Percentiles rank a stretch among this genome's conserved stretches.
These are phyloP conservation scores for Theonella swinhoei DNA, from an alignment of 37 sponge, comb jelly and placozoan species.

Conservation along the genomic window DNA sequence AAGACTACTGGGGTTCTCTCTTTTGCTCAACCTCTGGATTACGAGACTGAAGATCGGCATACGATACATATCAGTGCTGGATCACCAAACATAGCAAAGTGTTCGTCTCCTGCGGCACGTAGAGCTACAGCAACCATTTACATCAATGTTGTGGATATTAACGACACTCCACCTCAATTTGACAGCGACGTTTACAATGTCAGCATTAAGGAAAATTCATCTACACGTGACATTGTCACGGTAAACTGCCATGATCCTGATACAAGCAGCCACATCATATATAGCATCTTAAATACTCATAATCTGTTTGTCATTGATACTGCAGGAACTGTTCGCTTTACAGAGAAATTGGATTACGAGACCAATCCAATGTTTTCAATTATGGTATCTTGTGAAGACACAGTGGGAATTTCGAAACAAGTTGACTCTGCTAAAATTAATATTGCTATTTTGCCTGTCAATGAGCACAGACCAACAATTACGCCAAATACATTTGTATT, in stretches of 20 bases:
- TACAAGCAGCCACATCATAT: neutral
- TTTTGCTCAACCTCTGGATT: neutral
- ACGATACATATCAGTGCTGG: neutral
- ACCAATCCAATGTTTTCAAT: neutral
- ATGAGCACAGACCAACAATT: slow-evolving; percentile 2
- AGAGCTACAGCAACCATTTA: neutral
- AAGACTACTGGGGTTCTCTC: neutral
- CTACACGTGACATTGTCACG: neutral
- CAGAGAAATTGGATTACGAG: neutral
- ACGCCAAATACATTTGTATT: neutral
- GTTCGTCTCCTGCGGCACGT: neutral
- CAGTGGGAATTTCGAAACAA: neutral
- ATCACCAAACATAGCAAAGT: neutral
- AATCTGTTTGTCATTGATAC: slow-evolving; percentile 1
- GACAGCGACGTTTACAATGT: neutral
- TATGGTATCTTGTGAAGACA: neutral
- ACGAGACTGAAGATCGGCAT: neutral
- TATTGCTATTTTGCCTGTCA: neutral
- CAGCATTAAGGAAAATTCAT: neutral
- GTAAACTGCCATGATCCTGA: slow-evolving; percentile 10
- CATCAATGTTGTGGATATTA: neutral
- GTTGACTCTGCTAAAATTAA: neutral
- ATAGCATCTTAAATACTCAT: neutral
- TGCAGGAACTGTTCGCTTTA: neutral
- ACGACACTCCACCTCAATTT: slow-evolving; percentile 2